Percentiles rank a stretch among this genome's conserved stretches.
These are phyloP conservation scores for Hermaeophaga mercurialis DNA, from an alignment of 2,888 invertebrate genomes.

Conservation along the genomic window DNA sequence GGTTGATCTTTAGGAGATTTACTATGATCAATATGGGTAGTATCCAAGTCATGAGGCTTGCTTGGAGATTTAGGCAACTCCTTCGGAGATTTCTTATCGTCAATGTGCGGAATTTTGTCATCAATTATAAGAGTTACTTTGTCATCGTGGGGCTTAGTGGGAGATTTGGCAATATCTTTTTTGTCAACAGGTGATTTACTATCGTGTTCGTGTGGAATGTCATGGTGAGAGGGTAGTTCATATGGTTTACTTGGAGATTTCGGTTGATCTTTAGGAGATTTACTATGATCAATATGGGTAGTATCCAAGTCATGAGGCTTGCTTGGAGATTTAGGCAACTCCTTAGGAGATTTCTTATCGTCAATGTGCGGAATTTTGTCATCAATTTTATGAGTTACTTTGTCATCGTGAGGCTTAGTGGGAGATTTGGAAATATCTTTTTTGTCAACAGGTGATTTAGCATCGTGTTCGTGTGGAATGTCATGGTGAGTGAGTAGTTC, in stretches of 20 bases:
- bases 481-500: too few relatives aligned
- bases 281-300: not conserved
- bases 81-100: not conserved
- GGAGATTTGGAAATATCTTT: not conserved
- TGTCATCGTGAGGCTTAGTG: too few relatives aligned
- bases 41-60: too few relatives aligned
- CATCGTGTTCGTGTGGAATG: not conserved
- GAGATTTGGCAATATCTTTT: not conserved
- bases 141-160: not conserved
- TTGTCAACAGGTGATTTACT: constrained; percentile 18
- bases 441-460: not conserved
- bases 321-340: not conserved
- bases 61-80: too few relatives aligned
- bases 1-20: too few relatives aligned
- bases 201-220: not conserved
- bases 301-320: not conserved
- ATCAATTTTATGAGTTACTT: too few relatives aligned
- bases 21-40: too few relatives aligned
- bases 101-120: not conserved
- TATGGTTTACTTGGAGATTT: too few relatives aligned
- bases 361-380: not conserved
- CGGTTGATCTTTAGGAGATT: not conserved
- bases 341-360: not conserved
- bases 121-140: not conserved
- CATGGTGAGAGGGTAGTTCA: not conserved